Evolutionary conservation across 2,113 vertebrate genomes (phyloP).

Genomic region (Ceyx melanurus): DNA sequence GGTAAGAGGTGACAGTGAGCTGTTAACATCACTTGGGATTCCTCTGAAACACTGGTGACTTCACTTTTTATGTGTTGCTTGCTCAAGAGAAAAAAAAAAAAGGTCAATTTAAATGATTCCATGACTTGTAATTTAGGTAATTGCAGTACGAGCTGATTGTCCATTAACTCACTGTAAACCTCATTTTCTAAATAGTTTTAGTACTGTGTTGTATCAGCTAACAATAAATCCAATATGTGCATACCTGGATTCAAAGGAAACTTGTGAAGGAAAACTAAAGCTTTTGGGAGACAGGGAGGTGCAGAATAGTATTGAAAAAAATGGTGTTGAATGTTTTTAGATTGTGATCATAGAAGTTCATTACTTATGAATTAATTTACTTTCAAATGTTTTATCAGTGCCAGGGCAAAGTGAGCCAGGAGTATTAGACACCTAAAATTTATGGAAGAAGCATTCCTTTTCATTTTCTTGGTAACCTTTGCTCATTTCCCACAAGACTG

Average conservation of each 20-base stretch:
- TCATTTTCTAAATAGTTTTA: background rate
- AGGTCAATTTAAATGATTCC: background rate
- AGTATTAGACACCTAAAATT: background rate
- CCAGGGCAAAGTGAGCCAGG: background rate
- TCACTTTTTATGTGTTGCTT: background rate
- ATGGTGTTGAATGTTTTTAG: background rate
- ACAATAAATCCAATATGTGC: background rate
- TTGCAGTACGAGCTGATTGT: background rate
- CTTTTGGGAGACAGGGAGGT: background rate
- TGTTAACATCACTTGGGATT: background rate
- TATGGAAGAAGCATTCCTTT: background rate
- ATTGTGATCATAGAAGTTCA: background rate
- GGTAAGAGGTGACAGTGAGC: slow-evolving; percentile 67
- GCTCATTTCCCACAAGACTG: background rate
- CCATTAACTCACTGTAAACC: background rate
- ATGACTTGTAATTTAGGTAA: background rate
- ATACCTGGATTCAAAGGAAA: background rate
- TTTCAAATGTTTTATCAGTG: background rate
- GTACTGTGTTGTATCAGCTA: background rate
- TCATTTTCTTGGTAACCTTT: background rate
- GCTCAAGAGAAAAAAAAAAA: background rate
- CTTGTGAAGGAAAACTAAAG: background rate
- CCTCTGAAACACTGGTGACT: background rate
- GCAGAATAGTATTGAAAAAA: background rate
- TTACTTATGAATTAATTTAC: background rate